Evolutionary conservation across 2,888 invertebrate genomes (phyloP).

Genomic region (Eupelmus urozonus): DNA sequence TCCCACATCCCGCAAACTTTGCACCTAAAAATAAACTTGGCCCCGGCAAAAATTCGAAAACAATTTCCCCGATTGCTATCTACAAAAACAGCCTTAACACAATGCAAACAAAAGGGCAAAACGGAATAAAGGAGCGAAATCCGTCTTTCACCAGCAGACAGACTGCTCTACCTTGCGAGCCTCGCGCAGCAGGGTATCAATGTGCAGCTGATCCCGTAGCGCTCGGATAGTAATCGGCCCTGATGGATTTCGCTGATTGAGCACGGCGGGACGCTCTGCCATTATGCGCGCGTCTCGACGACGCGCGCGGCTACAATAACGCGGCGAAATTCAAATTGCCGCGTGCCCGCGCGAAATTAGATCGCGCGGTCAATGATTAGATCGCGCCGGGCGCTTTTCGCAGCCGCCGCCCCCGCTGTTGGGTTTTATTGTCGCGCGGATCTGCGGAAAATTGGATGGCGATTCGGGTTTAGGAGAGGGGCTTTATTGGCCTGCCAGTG

Average conservation of each 20-base stretch:
- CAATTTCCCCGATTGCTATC: too few relatives aligned
- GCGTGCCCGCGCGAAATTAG: not conserved
- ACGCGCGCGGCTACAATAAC: constrained; percentile 6
- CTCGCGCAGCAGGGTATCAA: constrained; percentile 21
- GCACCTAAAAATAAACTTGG: too few relatives aligned
- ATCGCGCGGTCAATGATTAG: constrained; percentile 34
- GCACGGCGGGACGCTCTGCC: constrained; percentile 21
- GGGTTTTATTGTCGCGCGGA: not conserved
- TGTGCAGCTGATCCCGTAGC: not conserved
- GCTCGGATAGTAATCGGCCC: constrained; percentile 24
- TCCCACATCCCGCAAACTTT: too few relatives aligned
- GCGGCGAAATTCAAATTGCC: not conserved
- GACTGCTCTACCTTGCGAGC: not conserved
- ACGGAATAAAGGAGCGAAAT: not conserved
- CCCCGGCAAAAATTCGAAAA: too few relatives aligned
- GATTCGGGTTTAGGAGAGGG: constrained; percentile 10
- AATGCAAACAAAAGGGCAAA: not conserved
- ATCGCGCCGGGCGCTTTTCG: constrained; percentile 21
- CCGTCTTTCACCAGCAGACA: not conserved
- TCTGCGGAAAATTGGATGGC: constrained; percentile 39
- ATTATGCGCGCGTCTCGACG: constrained; percentile 28
- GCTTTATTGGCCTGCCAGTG: not conserved
- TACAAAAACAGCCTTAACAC: not conserved
- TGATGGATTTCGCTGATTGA: constrained; percentile 51
- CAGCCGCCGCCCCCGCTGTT: not conserved